phyloP scores from a whole-genome alignment of 1,140 invertebrate genomes.

The Triops cancriformis region DNA sequence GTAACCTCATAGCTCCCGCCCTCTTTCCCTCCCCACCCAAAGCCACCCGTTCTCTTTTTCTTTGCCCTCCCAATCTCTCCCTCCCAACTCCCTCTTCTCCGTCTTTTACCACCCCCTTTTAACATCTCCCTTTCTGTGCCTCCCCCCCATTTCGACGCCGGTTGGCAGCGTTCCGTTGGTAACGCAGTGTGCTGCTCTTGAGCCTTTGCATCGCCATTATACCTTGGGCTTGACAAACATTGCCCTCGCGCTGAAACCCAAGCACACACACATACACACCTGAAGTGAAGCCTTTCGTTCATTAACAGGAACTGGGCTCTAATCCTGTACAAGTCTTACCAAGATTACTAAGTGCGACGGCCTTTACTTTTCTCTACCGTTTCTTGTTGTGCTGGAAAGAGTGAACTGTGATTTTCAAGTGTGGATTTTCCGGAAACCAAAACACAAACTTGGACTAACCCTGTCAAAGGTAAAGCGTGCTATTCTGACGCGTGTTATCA shows the following conservation, averaged over 20 bases:
- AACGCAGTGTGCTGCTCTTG: neutral
- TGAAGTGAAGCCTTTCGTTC: neutral
- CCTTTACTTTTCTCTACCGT: too few relatives aligned
- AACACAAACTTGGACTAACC: too few relatives aligned
- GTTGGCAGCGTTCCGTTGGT: constrained; percentile 12
- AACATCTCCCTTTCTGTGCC: neutral
- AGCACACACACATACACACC: neutral
- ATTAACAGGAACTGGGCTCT: neutral
- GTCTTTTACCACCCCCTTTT: neutral
- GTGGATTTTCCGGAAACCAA: too few relatives aligned
- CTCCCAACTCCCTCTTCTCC: too few relatives aligned
- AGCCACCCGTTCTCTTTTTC: neutral
- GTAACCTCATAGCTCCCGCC: neutral
- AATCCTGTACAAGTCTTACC: neutral
- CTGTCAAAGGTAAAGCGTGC: too few relatives aligned
- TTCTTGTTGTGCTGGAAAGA: too few relatives aligned
- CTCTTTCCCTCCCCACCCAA: neutral
- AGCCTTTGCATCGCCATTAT: constrained; percentile 13
- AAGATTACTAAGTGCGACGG: too few relatives aligned
- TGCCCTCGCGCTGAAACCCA: neutral
- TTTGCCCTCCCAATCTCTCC: neutral
- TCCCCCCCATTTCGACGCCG: constrained; percentile 9
- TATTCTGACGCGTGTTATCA: too few relatives aligned
- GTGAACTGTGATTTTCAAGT: too few relatives aligned
- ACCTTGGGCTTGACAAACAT: constrained; percentile 13